A percentile compares a stretch with the other conserved stretches of the same genome.
These are phyloP conservation scores for Eupithecia abbreviata DNA, from an alignment of 2,888 invertebrate genomes.

Conservation along the genomic window DNA sequence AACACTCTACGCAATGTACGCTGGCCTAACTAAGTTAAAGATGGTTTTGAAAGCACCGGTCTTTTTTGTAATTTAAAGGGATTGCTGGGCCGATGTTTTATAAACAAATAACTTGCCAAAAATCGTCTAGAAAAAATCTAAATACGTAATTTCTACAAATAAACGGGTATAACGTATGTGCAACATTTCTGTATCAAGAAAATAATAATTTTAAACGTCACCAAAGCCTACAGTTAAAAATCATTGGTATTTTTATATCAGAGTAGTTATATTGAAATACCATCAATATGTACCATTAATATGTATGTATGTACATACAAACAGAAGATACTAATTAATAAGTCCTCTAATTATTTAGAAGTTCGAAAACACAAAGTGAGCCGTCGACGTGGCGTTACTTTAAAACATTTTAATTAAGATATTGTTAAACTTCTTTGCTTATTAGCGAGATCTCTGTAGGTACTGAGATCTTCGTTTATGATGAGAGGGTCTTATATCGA, in stretches of 20 bases:
- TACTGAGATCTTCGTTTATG: not conserved
- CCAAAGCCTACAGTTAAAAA: not conserved
- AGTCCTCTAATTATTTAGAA: conserved; percentile 57
- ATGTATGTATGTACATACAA: too few relatives aligned
- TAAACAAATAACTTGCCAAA: not conserved
- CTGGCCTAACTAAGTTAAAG: not conserved
- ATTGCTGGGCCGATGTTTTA: not conserved
- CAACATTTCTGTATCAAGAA: not conserved
- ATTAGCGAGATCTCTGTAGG: not conserved
- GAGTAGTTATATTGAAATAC: not conserved
- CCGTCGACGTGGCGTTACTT: conserved; percentile 50
- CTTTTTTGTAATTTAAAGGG: not conserved
- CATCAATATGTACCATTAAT: too few relatives aligned
- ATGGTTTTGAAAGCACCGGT: not conserved
- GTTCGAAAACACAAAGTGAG: conserved; percentile 56
- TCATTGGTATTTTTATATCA: not conserved
- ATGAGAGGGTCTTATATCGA: not conserved
- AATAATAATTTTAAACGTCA: not conserved
- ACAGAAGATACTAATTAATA: conserved; percentile 57
- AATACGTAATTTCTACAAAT: not conserved
- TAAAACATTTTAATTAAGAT: conserved; percentile 63
- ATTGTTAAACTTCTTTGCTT: conserved; percentile 52
- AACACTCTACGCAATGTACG: not conserved
- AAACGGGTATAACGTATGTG: not conserved
- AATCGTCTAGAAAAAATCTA: not conserved